Percentiles rank a stretch among this genome's conserved stretches.
phyloP scores from a whole-genome alignment of 2,797 vertebrate genomes.

The Clarias fuscus region DNA sequence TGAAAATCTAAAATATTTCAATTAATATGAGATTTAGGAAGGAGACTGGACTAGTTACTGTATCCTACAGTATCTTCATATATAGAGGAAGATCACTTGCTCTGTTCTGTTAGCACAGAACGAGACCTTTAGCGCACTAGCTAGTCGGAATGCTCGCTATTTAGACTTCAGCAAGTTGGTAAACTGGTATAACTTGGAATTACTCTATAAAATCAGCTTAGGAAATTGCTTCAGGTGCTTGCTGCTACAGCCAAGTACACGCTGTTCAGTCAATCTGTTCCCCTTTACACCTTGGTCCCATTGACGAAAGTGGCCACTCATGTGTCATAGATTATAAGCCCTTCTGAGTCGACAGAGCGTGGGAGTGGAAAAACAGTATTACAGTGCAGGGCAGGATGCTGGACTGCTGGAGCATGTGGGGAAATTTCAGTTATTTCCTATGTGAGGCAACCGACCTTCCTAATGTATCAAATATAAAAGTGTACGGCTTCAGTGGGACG shows the following conservation, averaged over 20 bases:
- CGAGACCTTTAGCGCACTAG: neutral
- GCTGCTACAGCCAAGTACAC: neutral
- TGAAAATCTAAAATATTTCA: neutral
- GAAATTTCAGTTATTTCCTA: constrained; percentile 11
- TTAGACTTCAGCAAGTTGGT: neutral
- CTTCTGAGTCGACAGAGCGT: constrained; percentile 21
- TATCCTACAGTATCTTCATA: neutral
- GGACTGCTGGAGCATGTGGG: neutral
- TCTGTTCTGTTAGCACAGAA: neutral
- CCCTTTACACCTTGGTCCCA: constrained; percentile 20
- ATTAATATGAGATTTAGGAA: neutral
- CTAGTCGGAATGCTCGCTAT: neutral
- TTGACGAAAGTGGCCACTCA: constrained; percentile 18
- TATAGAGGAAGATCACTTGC: too few relatives aligned
- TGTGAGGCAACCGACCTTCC: neutral
- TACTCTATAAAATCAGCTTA: neutral
- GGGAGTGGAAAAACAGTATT: constrained; percentile 2
- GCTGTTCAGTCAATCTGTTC: constrained; percentile 31
- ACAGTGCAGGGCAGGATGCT: constrained; percentile 5
- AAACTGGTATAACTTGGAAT: neutral
- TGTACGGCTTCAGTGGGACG: neutral
- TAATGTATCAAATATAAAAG: neutral
- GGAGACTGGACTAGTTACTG: neutral
- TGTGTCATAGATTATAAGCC: constrained; percentile 31
- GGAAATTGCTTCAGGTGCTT: neutral